A percentile compares a stretch with the other conserved stretches of the same genome.
Conservation (phyloP, 2,113 vertebrate species). For the Heptranchias perlo region DNA sequence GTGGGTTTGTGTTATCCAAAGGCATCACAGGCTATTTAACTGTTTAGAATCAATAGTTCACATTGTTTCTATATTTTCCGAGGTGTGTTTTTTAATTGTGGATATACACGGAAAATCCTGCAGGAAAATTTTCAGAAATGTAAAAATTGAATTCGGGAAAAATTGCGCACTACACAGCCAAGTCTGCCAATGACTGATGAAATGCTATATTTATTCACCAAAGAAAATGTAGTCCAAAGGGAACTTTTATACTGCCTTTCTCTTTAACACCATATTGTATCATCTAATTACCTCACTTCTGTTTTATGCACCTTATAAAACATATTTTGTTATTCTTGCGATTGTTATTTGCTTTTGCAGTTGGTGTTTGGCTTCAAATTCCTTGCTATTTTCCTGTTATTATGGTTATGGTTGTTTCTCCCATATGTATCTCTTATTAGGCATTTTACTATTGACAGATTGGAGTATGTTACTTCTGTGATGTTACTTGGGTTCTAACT, state of each 20-base stretch:
- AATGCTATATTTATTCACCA: not conserved
- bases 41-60: not conserved
- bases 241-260: not conserved
- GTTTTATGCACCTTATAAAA: not conserved
- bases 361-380: not conserved
- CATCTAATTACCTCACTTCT: not conserved
- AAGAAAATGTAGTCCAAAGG: too few relatives aligned
- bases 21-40: not conserved
- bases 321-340: not conserved
- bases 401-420: not conserved
- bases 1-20: not conserved
- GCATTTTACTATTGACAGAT: not conserved
- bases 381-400: not conserved
- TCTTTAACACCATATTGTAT: not conserved
- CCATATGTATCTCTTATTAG: not conserved
- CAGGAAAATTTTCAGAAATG: not conserved
- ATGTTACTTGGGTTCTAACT: not conserved
- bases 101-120: not conserved
- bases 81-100: not conserved
- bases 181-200: not conserved
- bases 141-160: not conserved
- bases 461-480: not conserved
- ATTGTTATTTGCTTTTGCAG: not conserved
- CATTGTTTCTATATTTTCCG: not conserved
- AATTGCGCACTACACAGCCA: not conserved